phyloP scores from a whole-genome alignment of 2,888 invertebrate genomes.

The Myathropa florea region DNA sequence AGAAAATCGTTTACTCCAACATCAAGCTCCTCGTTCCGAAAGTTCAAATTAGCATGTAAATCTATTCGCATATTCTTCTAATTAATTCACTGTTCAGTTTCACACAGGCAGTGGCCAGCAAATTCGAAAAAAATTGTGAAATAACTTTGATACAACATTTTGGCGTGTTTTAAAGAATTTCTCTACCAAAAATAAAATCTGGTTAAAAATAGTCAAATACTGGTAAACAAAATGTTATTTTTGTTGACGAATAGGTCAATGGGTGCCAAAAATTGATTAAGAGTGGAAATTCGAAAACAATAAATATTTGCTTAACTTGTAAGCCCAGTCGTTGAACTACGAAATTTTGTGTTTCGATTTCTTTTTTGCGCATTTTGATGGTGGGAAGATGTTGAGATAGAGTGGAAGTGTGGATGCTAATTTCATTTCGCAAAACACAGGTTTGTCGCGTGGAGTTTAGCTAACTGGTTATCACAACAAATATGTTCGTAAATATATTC shows the following conservation, averaged over 20 bases:
- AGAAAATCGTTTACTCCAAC: neutral
- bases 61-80: neutral
- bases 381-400: no score
- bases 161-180: neutral
- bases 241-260: neutral
- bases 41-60: neutral
- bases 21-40: neutral
- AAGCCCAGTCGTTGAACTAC: neutral
- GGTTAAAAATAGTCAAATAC: neutral
- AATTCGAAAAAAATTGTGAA: neutral
- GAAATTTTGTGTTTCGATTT: no score
- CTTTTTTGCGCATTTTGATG: no score
- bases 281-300: neutral
- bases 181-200: neutral
- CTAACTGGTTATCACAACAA: no score
- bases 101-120: neutral
- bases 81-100: neutral
- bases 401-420: no score
- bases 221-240: neutral
- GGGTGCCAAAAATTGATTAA: neutral
- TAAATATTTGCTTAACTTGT: neutral
- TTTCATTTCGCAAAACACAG: no score
- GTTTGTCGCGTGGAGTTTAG: no score
- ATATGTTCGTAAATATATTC: no score
- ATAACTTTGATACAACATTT: neutral